These are phyloP conservation scores for Anableps anableps DNA, from an alignment of 2,797 vertebrate species.

Conservation along the genomic window DNA sequence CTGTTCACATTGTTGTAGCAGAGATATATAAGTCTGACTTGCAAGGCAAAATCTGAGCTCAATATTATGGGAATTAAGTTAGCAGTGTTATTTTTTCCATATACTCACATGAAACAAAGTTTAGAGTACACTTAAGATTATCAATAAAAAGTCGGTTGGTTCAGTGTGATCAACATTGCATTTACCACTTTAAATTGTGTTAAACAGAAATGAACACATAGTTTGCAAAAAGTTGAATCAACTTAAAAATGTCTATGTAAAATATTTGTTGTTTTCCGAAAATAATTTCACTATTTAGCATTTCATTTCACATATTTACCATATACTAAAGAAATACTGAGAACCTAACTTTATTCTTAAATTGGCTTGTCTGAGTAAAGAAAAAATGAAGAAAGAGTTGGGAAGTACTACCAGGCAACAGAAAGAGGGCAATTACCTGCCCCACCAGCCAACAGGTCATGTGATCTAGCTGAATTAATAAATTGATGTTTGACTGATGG, in stretches of 20 bases:
- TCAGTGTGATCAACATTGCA: neutral
- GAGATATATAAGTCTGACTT: neutral
- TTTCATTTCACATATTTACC: slow-evolving; percentile 9
- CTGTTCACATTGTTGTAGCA: neutral
- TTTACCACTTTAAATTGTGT: neutral
- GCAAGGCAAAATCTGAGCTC: neutral
- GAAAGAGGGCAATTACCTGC: slow-evolving; percentile 64
- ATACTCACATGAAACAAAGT: neutral
- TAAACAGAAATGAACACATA: neutral
- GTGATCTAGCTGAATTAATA: neutral
- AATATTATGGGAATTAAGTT: neutral
- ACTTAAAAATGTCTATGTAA: neutral
- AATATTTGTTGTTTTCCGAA: neutral
- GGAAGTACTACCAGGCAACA: slow-evolving; percentile 46
- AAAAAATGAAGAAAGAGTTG: slow-evolving; percentile 52
- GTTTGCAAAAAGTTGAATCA: neutral
- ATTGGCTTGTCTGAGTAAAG: slow-evolving; percentile 38
- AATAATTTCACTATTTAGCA: neutral
- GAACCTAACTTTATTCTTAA: slow-evolving; percentile 38
- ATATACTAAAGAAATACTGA: slow-evolving; percentile 8
- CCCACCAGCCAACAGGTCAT: slow-evolving; percentile 27
- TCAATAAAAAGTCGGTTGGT: neutral
- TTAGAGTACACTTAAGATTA: neutral
- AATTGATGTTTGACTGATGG: neutral
- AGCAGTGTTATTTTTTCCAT: neutral